These are phyloP conservation scores for Eupithecia subfuscata DNA, from an alignment of 2,888 invertebrate genomes.

Conservation along the genomic window DNA sequence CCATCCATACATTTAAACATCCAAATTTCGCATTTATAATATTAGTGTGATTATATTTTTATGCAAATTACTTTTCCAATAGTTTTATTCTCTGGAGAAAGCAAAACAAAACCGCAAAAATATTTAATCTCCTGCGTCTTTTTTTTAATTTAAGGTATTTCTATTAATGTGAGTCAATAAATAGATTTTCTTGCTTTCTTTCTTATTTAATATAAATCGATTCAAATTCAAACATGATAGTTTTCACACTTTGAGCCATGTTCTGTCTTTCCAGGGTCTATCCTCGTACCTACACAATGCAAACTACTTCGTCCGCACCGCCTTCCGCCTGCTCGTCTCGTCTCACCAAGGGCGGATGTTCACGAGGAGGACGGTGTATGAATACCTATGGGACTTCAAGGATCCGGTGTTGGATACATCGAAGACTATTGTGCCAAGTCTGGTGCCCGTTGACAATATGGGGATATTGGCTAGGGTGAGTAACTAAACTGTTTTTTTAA, in stretches of 20 bases:
- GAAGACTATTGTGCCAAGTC: slow-evolving; percentile 79
- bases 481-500: background rate
- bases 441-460: slow-evolving; percentile 87
- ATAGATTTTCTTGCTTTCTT: no score
- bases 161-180: no score
- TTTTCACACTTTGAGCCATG: background rate
- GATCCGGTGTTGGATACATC: slow-evolving; percentile 86
- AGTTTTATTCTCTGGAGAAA: no score
- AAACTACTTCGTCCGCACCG: slow-evolving; percentile 79
- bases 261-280: slow-evolving; percentile 77
- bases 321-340: slow-evolving; percentile 79
- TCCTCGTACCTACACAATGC: slow-evolving; percentile 84
- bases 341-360: slow-evolving; percentile 79
- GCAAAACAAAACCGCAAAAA: no score
- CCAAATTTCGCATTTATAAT: no score
- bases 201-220: no score
- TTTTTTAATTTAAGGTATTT: no score
- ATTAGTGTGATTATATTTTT: no score
- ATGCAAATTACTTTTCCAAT: no score
- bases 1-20: no score
- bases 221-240: no score
- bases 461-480: slow-evolving; percentile 80
- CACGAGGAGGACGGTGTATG: slow-evolving; percentile 82
- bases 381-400: slow-evolving; percentile 88
- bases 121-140: no score